Conservation (phyloP, 1,140 invertebrate genomes). For the Pseudomyrmex flavicornis region DNA sequence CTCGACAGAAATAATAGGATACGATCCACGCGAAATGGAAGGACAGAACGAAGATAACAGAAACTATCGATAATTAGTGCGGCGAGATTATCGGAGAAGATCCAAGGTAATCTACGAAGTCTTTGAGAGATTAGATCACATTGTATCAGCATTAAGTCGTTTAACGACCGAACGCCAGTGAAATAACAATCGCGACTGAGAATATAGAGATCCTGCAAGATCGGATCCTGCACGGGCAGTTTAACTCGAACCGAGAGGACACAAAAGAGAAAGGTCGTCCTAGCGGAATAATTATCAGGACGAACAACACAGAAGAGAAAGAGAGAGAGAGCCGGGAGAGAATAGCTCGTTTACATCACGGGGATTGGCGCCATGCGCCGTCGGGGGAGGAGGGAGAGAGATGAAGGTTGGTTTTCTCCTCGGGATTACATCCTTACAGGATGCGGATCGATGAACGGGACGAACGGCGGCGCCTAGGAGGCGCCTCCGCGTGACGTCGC, state of each 20-base stretch:
- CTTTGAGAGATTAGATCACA: background rate
- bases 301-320: conserved; percentile 3
- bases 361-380: conserved; percentile 59
- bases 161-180: background rate
- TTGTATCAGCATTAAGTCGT: background rate
- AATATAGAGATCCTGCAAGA: background rate
- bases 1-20: background rate
- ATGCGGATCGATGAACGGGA: conserved; percentile 66
- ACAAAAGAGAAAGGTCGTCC: background rate
- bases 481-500: conserved; percentile 46
- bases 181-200: conserved; percentile 14
- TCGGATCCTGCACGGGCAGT: background rate
- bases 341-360: background rate
- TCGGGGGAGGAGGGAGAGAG: background rate
- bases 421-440: conserved; percentile 67
- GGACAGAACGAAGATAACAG: background rate
- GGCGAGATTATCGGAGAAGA: background rate
- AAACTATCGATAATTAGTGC: conserved; percentile 22
- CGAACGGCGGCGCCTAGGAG: conserved; percentile 65
- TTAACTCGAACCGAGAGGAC: background rate
- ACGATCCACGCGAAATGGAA: background rate
- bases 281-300: conserved; percentile 57
- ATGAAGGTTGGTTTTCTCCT: conserved; percentile 8
- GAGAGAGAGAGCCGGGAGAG: background rate
- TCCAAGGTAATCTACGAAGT: background rate